phyloP scores from a whole-genome alignment of 2,113 vertebrate species.

The Gnathonemus echidnorhynchus region DNA sequence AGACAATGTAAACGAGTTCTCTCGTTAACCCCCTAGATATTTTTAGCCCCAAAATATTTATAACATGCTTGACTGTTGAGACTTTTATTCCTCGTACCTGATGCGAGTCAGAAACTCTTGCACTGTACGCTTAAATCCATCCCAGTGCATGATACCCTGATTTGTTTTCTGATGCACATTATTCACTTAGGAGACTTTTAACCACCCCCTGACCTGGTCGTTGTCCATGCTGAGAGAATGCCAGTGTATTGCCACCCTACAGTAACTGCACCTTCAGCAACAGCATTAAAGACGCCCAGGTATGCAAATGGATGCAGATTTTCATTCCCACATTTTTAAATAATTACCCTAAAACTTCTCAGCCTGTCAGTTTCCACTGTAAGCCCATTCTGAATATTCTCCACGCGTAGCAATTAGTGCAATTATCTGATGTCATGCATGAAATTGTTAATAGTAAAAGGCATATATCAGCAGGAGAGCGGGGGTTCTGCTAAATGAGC shows the following conservation, averaged over 20 bases:
- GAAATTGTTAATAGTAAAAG: conserved; percentile 29
- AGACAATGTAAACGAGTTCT: neutral
- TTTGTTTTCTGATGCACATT: neutral
- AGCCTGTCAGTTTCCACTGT: conserved; percentile 27
- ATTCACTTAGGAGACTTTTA: neutral
- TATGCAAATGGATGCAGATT: conserved; percentile 17
- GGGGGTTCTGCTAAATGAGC: conserved; percentile 9
- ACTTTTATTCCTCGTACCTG: neutral
- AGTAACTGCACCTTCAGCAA: neutral
- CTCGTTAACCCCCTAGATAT: neutral
- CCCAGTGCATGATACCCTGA: neutral
- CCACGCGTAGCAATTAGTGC: conserved; percentile 25
- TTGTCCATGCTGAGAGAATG: neutral
- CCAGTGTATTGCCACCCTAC: neutral
- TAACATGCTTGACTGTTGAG: neutral
- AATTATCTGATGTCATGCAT: conserved; percentile 34
- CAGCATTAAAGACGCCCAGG: conserved; percentile 18
- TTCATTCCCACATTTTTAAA: conserved; percentile 26
- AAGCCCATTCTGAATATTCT: conserved; percentile 19
- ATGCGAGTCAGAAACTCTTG: neutral
- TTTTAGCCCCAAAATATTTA: neutral
- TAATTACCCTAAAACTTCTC: conserved; percentile 29
- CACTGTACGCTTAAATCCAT: neutral
- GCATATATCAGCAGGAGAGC: conserved; percentile 23
- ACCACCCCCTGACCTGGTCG: neutral